These are phyloP conservation scores for Parazoanthus atlanticus DNA, from an alignment of 92 coral and sea anemone genomes.

Conservation along the genomic window DNA sequence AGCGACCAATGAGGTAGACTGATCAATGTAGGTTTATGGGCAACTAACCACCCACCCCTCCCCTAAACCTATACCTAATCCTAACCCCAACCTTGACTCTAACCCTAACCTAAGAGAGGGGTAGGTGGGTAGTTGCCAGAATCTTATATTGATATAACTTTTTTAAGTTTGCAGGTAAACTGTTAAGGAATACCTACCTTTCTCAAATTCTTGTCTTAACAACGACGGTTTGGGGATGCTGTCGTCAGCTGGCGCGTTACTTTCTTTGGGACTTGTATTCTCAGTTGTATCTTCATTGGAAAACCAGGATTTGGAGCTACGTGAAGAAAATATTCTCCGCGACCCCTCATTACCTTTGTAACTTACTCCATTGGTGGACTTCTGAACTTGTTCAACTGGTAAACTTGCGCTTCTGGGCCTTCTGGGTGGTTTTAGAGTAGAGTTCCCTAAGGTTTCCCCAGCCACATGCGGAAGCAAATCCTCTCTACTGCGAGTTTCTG, in stretches of 20 bases:
- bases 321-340: constrained; percentile 1
- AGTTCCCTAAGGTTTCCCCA: neutral
- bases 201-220: neutral
- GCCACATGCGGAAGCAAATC: neutral
- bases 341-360: neutral
- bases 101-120: no score
- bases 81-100: no score
- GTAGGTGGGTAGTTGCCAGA: no score
- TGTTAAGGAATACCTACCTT: constrained; percentile 9
- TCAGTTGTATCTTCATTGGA: neutral
- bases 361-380: neutral
- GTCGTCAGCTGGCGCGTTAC: neutral
- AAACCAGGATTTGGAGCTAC: neutral
- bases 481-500: neutral
- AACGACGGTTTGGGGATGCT: constrained; percentile 19
- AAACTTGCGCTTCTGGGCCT: neutral
- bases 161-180: no score
- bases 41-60: no score
- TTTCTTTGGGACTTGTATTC: neutral
- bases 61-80: no score
- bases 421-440: neutral
- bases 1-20: no score
- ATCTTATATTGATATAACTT: no score
- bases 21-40: no score
- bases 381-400: neutral